Base-by-base conservation (phyloP, 2,888 invertebrate species). In the Phrixothrix hirtus region DNA sequence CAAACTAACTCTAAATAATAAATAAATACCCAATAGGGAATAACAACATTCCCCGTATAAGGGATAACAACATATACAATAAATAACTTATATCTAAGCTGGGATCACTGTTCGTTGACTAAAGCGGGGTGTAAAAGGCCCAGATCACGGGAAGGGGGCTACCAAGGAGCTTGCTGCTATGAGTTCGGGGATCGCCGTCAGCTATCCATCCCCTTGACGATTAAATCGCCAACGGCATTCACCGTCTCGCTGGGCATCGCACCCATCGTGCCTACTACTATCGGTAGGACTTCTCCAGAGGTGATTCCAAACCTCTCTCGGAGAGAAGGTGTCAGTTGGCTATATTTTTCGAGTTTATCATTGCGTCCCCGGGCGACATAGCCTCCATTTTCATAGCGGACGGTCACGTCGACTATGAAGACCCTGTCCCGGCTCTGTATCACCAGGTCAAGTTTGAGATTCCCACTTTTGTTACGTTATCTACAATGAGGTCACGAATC, bases 381-480 rank as follows among this genome's bases (percentile, higher is more conserved):
- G 11, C 52, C 46, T 3, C 35, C 32, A 11, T 34, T 4, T 12
- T 34, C 34, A 4, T 56, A 60, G 44, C 59, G 52, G 31, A 63
- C 61, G 0, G 65, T 64, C 0, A 70, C 65, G 43, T 71, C 68
- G 59, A 63, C 61, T 58, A 68, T 59, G 31, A 55, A 50, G 47
- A 64, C 58, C 59, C 59, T 34, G 41, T 45, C 61, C 55, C 52
- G 59, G 61, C 25, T 60, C 32, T 58, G 47, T 11, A 66, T 30
- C 25, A 68, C 61, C 51, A 70, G 61, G 61, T 66, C 68, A 0
- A 63, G 68, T 65, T 66, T 64, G 32, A 66, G 66, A 32, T 5
- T 11, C 34, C 57, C 54, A 46, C 57, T 45, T 59, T 55, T 6
- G 16, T 15, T 1, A 21, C 6, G 53, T 56, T 1, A 25, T 13